A percentile compares a stretch with the other conserved stretches of the same genome.
These are phyloP conservation scores for Platorchestia sp. DNA, from an alignment of 1,140 invertebrate species.

Conservation along the genomic window DNA sequence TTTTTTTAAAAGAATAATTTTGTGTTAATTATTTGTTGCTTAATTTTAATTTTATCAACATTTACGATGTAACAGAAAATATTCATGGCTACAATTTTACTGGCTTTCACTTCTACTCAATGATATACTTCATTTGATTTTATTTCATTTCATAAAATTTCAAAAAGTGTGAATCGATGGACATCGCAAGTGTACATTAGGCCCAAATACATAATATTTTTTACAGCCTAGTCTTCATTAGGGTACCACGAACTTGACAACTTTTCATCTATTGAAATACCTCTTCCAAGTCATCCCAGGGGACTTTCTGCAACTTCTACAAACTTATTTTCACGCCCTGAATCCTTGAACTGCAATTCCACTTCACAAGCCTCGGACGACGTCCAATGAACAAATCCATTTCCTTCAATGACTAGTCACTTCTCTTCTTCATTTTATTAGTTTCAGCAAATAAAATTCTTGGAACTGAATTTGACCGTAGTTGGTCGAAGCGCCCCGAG, in stretches of 20 bases:
- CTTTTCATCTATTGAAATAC: neutral
- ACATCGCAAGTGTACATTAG: too few species aligned
- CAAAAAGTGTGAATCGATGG: too few species aligned
- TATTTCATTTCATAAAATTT: too few species aligned
- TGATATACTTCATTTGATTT: too few species aligned
- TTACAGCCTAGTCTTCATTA: too few species aligned
- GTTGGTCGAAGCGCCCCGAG: neutral
- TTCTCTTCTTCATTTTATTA: neutral
- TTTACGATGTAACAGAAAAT: too few species aligned
- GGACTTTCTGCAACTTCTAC: neutral
- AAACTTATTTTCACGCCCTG: neutral
- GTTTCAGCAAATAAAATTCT: neutral
- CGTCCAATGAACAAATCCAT: neutral
- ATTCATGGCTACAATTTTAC: too few species aligned
- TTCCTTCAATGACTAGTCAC: neutral
- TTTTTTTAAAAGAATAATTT: too few species aligned
- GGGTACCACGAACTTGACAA: neutral
- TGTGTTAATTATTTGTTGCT: too few species aligned
- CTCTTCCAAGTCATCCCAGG: neutral
- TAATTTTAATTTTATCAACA: too few species aligned
- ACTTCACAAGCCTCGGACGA: neutral
- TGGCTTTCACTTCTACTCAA: too few species aligned
- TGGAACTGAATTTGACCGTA: neutral
- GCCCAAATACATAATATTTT: too few species aligned
- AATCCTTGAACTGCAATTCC: neutral